Conservation (phyloP, 1,140 invertebrate species). For the Drosophila eugracilis region DNA sequence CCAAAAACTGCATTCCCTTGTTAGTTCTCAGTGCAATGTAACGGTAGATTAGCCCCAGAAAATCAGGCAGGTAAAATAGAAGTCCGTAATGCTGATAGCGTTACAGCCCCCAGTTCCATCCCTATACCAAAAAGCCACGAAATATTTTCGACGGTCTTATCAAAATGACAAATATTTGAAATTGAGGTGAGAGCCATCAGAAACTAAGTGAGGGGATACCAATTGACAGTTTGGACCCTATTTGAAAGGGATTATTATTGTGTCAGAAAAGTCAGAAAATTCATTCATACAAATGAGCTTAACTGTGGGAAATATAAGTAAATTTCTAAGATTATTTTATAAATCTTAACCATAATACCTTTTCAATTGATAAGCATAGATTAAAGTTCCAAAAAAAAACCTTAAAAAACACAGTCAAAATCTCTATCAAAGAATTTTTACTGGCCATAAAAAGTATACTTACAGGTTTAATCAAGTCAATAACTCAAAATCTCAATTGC, state of each 20-base stretch:
- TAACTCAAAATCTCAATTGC: no score
- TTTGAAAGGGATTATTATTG: neutral
- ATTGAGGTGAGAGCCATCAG: slow-evolving; percentile 59
- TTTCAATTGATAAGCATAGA: no score
- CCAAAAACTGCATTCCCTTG: slow-evolving; percentile 26
- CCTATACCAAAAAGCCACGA: slow-evolving; percentile 22
- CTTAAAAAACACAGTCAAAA: no score
- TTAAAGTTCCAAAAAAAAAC: no score
- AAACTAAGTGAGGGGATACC: slow-evolving; percentile 6
- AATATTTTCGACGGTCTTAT: slow-evolving; percentile 67
- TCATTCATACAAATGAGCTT: neutral
- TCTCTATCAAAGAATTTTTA: no score
- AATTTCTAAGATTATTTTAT: neutral
- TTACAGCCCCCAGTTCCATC: slow-evolving; percentile 16
- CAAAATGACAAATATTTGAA: slow-evolving; percentile 79
- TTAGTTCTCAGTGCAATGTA: slow-evolving; percentile 44
- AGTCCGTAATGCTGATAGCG: slow-evolving; percentile 28
- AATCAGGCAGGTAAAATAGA: neutral
- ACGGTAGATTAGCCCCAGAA: slow-evolving; percentile 45
- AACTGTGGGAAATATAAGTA: neutral
- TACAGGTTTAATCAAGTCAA: no score
- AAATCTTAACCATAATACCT: neutral
- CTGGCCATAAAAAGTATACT: no score
- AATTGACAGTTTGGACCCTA: slow-evolving; percentile 7
- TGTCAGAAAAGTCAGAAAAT: neutral